These are phyloP conservation scores for Glyptemys insculpta DNA, from an alignment of 2,797 vertebrate genomes.

Conservation along the genomic window DNA sequence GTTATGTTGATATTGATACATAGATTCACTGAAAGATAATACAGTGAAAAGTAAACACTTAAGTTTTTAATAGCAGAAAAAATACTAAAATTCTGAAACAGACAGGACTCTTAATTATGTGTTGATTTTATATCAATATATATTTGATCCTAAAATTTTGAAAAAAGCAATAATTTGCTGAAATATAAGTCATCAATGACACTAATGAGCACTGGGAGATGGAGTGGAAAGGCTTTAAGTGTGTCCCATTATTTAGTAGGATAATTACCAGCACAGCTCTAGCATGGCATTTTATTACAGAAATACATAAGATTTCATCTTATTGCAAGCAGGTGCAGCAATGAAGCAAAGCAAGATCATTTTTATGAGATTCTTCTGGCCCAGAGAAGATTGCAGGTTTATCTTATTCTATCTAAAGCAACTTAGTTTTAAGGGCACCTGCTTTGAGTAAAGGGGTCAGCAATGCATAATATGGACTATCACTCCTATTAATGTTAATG, in stretches of 20 bases:
- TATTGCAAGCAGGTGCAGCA: slow-evolving; percentile 77
- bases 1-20: background rate
- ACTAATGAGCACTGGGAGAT: slow-evolving; percentile 82
- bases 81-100: slow-evolving; percentile 35
- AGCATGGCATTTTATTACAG: slow-evolving; percentile 79
- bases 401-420: slow-evolving; percentile 25
- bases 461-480: background rate
- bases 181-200: slow-evolving; percentile 83
- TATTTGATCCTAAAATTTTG: slow-evolving; percentile 59
- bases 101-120: slow-evolving; percentile 63
- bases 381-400: slow-evolving; percentile 41
- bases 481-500: background rate
- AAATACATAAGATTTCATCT: slow-evolving; percentile 77
- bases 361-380: slow-evolving; percentile 63
- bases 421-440: slow-evolving; percentile 18
- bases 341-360: slow-evolving; percentile 71
- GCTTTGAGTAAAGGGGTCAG: background rate
- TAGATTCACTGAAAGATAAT: background rate
- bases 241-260: slow-evolving; percentile 84
- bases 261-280: slow-evolving; percentile 83
- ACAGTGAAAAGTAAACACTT: too few species aligned
- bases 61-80: too few species aligned
- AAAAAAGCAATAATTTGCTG: slow-evolving; percentile 72
- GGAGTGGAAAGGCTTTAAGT: slow-evolving; percentile 84
- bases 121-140: slow-evolving; percentile 66